phyloP scores from a whole-genome alignment of 1,140 invertebrate species.

The Brachionus paranguensis region DNA sequence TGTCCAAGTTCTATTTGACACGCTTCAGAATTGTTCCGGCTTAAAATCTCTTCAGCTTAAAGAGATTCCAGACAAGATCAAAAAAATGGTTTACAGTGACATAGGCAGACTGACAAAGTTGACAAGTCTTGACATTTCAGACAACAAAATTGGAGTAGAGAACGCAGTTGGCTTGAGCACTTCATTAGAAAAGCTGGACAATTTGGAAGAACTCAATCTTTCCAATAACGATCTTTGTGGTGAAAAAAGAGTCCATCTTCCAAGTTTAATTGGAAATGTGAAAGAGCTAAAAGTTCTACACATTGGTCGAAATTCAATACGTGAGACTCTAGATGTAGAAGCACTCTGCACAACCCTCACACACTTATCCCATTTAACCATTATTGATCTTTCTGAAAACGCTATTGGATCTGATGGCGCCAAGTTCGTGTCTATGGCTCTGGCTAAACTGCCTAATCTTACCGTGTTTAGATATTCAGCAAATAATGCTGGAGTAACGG shows the following conservation, averaged over 20 bases:
- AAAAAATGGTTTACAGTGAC: background rate
- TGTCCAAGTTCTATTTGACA: background rate
- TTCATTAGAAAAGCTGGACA: background rate
- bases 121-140: slow-evolving; percentile 15
- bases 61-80: background rate
- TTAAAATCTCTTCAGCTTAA: slow-evolving; percentile 9
- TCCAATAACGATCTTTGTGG: background rate
- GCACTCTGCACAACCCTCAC: background rate
- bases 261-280: background rate
- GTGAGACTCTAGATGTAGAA: too few species aligned
- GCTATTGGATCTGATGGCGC: background rate
- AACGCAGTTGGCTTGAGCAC: background rate
- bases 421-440: background rate
- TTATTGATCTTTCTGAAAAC: background rate
- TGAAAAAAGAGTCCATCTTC: background rate
- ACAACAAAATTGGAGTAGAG: background rate
- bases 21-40: background rate
- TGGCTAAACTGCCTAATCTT: background rate
- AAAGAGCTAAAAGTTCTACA: background rate
- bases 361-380: background rate
- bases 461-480: background rate
- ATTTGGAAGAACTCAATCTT: background rate
- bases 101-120: background rate
- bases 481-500: background rate
- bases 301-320: background rate